Conservation (phyloP, 2,113 vertebrate species). For the Lepus americanus region DNA sequence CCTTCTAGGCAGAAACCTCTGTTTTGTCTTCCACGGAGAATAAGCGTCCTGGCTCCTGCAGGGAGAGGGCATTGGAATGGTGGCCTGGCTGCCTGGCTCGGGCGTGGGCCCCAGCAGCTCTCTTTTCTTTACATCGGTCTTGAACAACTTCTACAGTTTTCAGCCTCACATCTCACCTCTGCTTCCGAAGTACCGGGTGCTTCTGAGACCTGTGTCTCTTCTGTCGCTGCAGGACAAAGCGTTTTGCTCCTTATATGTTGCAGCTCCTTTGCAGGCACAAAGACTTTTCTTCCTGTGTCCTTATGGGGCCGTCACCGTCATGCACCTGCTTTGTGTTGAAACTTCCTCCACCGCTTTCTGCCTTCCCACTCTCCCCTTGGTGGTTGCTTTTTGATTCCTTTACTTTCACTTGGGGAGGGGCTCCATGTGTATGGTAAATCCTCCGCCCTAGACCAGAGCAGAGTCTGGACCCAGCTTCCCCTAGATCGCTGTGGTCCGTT, state of each 20-base stretch:
- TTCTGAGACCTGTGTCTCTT: background rate
- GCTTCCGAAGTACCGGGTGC: background rate
- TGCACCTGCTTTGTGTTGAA: background rate
- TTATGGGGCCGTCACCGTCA: background rate
- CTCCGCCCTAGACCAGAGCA: background rate
- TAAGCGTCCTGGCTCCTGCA: background rate
- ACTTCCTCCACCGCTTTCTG: background rate
- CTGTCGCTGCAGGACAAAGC: background rate
- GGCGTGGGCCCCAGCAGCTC: background rate
- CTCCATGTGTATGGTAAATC: background rate
- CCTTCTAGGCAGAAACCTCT: background rate
- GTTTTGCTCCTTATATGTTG: background rate
- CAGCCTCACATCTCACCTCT: background rate
- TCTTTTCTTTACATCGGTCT: background rate
- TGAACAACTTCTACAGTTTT: background rate
- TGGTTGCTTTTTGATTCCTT: background rate
- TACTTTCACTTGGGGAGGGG: background rate
- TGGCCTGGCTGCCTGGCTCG: background rate
- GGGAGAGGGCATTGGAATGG: background rate
- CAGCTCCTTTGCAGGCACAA: background rate
- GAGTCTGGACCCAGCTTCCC: background rate
- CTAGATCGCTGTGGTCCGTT: background rate
- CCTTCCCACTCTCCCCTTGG: background rate
- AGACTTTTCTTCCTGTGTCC: background rate
- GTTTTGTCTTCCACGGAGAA: slow-evolving; percentile 30